Evolutionary conservation across 2,113 vertebrate genomes (phyloP).

Genomic region (Melanerpes formicivorus): DNA sequence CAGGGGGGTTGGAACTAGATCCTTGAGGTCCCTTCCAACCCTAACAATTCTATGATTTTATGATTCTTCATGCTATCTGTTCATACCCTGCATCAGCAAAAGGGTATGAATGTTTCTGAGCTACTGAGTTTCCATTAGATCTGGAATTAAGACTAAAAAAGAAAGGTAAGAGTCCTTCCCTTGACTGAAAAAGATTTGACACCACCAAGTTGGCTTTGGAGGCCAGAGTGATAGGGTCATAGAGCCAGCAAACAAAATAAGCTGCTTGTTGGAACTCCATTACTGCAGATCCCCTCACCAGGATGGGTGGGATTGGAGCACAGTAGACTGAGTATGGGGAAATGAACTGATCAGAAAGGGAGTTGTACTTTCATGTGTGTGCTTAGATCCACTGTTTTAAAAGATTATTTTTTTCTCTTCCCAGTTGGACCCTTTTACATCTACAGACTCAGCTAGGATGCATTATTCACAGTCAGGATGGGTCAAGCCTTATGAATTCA

Average conservation of each 20-base stretch:
- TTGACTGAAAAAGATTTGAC: background rate
- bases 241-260: background rate
- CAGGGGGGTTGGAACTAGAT: too few species aligned
- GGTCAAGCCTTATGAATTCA: conserved; percentile 38
- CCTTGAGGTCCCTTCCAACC: too few species aligned
- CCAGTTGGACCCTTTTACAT: background rate
- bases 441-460: background rate
- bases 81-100: background rate
- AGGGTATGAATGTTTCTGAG: background rate
- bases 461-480: background rate
- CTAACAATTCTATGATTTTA: too few species aligned
- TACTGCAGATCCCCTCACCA: background rate
- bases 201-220: background rate
- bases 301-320: background rate
- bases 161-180: background rate
- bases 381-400: background rate
- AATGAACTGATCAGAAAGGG: background rate
- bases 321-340: background rate
- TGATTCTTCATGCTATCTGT: background rate
- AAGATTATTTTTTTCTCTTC: background rate
- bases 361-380: background rate
- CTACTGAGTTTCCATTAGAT: background rate
- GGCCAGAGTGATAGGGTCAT: background rate
- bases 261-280: background rate
- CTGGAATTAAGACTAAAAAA: background rate